phyloP scores from a whole-genome alignment of 2,888 invertebrate species.

The Harmothoe impar region DNA sequence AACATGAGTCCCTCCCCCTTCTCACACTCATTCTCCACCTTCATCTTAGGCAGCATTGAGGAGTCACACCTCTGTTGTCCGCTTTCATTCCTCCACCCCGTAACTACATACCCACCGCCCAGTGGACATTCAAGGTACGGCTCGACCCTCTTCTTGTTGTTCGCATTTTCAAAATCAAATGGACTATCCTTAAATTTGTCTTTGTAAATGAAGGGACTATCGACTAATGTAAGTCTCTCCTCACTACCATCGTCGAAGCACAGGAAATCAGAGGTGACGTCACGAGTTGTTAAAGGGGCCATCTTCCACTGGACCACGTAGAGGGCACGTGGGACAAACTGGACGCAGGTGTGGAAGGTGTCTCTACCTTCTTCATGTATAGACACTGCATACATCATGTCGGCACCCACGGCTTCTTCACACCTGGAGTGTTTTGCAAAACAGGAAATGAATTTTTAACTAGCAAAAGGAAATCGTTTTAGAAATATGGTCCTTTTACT shows the following conservation, averaged over 20 bases:
- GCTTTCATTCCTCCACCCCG: neutral
- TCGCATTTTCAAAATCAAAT: neutral
- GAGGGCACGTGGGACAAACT: neutral
- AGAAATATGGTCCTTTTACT: too few species aligned
- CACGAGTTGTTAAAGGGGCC: neutral
- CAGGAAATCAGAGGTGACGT: neutral
- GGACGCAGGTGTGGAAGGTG: neutral
- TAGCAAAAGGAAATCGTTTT: too few species aligned
- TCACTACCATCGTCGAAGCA: neutral
- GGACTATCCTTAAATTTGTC: neutral
- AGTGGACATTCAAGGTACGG: neutral
- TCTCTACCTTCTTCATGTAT: neutral
- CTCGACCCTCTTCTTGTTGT: neutral
- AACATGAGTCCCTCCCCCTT: neutral
- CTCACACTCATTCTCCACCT: neutral
- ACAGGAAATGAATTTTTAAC: too few species aligned
- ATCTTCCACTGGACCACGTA: slow-evolving; percentile 23
- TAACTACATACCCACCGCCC: neutral
- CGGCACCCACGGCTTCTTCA: too few species aligned
- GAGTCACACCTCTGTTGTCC: neutral
- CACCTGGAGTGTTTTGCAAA: too few species aligned
- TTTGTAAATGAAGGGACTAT: neutral
- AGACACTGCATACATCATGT: too few species aligned
- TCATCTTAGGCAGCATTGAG: neutral
- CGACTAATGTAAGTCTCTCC: neutral